Evolutionary conservation across 2,797 vertebrate genomes (phyloP).

Genomic region (Columba guinea): DNA sequence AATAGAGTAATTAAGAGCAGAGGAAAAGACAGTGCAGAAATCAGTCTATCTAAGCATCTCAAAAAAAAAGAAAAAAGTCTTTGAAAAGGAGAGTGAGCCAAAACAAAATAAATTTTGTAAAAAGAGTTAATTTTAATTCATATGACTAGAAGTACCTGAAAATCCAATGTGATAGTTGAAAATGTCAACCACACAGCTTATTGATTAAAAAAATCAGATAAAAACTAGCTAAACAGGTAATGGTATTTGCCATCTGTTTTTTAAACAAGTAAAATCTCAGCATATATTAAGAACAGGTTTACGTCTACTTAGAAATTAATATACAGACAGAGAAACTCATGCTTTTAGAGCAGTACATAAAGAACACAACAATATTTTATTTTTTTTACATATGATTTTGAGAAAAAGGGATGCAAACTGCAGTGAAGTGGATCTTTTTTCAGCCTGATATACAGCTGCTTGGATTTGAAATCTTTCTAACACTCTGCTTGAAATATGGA

Average conservation of each 20-base stretch:
- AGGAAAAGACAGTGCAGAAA: neutral
- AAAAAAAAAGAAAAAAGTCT: fast-evolving
- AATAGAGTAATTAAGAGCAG: neutral
- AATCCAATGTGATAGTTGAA: neutral
- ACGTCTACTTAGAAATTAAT: neutral
- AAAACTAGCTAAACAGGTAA: neutral
- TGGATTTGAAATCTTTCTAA: neutral
- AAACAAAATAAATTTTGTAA: neutral
- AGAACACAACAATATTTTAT: neutral
- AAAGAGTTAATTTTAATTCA: neutral
- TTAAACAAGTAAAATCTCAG: neutral
- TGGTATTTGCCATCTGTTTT: neutral
- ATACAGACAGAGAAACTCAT: neutral
- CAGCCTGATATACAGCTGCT: neutral
- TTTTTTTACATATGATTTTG: neutral
- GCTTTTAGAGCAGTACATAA: neutral
- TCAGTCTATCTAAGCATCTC: neutral
- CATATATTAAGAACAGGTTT: neutral
- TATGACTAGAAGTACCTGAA: neutral
- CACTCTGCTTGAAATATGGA: neutral
- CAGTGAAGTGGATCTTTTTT: neutral
- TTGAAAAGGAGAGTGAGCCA: neutral
- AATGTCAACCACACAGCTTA: neutral
- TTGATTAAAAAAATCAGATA: neutral
- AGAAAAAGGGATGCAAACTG: neutral